Evolutionary conservation across 2,113 vertebrate species (phyloP).

Genomic region (Dicaeum eximium): DNA sequence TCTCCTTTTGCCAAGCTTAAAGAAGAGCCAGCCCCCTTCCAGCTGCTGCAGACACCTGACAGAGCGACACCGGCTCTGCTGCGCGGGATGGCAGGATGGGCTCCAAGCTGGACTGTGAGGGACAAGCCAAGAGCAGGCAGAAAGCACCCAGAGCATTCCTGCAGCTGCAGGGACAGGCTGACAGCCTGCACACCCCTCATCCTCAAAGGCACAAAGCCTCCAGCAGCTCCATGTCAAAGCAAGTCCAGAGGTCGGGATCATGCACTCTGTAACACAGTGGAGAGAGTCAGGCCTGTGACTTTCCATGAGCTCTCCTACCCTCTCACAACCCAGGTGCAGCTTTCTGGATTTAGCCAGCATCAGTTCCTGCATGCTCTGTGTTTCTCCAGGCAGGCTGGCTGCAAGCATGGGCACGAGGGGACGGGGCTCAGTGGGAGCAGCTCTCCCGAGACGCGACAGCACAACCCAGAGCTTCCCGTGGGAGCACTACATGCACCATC

Average conservation of each 20-base stretch:
- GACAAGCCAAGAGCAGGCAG: background rate
- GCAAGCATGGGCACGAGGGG: rapidly evolving
- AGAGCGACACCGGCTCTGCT: background rate
- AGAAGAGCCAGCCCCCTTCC: background rate
- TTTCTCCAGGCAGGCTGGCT: background rate
- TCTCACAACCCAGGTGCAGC: background rate
- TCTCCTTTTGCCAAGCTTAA: background rate
- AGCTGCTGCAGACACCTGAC: background rate
- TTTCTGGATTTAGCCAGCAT: background rate
- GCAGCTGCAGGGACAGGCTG: background rate
- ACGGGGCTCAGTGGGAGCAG: background rate
- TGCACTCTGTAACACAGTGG: rapidly evolving
- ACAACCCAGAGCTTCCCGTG: background rate
- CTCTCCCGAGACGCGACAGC: background rate
- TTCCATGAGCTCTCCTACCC: background rate
- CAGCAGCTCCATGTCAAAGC: background rate
- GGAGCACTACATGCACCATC: background rate
- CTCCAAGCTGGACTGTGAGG: background rate
- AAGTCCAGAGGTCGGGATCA: background rate
- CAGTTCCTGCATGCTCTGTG: background rate
- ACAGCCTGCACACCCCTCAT: background rate
- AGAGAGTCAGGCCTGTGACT: background rate
- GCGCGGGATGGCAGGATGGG: rapidly evolving
- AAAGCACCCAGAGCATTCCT: background rate
- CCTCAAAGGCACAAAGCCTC: background rate